Base-by-base conservation (phyloP, 1,140 invertebrate genomes). In the Platyscapa corneri region DNA sequence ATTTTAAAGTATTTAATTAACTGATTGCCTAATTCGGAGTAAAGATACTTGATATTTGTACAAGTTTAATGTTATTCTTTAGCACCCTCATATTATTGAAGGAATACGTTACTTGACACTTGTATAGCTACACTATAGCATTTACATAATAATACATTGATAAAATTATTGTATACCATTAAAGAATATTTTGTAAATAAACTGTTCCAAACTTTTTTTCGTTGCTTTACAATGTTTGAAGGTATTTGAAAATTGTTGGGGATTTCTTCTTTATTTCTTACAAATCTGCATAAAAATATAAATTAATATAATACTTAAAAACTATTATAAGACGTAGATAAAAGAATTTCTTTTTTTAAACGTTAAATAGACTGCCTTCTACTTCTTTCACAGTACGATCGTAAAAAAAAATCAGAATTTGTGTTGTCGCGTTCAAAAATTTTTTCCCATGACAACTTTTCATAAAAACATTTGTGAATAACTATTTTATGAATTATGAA, bases 161-260 rank as follows among this genome's bases (percentile, higher is more conserved):
- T n/a, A n/a, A n/a, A n/a, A n/a, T n/a, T n/a, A n/a, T n/a, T n/a
- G 82, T 32, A 78, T 86, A 91, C 90, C 34, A 88, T 37, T 39
- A 85, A 37, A 7, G 86, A 82, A 77, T 90, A 91, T 85, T 87
- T 90, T 39, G 76, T 53, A 83, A 91, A 91, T 0, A 90, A 86
- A 16, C 72, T 81, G 18, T 87, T 65, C 89, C 90, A 91, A 27
- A 39, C 67, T 74, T 83, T 80, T 70, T 88, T 23, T 6, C 89
- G 78, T 16, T 39, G 7, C 67, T 89, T 30, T 32, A 90, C 20
- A 53, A 88, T 39, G 27, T 88, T 14, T 67, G 78, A 37, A 6
- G 88, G 60, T 77, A 89, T 30, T 75, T 83, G 0, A 77, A 89
- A 86, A 34, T 67, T 30, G n/a, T 37, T 0, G 16, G 5, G 34